phyloP scores from a whole-genome alignment of 2,888 invertebrate genomes.

The Lithosia quadra region DNA sequence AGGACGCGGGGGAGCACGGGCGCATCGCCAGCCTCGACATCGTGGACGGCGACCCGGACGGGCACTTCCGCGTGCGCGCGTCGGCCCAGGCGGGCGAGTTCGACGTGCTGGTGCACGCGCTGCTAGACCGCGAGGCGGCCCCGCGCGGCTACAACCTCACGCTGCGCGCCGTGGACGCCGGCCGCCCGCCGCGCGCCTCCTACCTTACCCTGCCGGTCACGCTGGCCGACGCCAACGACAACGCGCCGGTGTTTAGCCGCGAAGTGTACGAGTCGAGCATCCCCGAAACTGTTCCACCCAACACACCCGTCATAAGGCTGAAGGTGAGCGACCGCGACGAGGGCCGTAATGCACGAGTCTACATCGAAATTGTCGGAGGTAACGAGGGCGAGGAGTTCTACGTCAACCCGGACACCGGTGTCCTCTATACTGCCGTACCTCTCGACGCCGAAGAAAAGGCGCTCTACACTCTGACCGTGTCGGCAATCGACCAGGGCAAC shows the following conservation, averaged over 20 bases:
- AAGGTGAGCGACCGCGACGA: slow-evolving; percentile 95
- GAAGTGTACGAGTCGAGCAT: slow-evolving; percentile 95
- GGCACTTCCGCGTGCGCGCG: slow-evolving; percentile 92
- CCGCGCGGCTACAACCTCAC: slow-evolving; percentile 95
- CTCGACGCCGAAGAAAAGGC: slow-evolving; percentile 95
- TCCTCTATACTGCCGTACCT: slow-evolving; percentile 93
- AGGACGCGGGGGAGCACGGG: slow-evolving; percentile 94
- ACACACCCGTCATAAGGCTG: slow-evolving; percentile 95
- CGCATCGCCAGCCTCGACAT: slow-evolving; percentile 93
- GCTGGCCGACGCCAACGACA: slow-evolving; percentile 93
- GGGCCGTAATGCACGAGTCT: slow-evolving; percentile 94
- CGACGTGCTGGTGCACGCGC: slow-evolving; percentile 92
- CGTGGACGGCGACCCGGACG: slow-evolving; percentile 95
- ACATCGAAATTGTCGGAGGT: slow-evolving; percentile 96
- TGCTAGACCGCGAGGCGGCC: slow-evolving; percentile 92
- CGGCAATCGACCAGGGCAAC: slow-evolving; percentile 95
- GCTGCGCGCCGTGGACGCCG: slow-evolving; percentile 93
- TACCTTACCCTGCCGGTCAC: slow-evolving; percentile 94
- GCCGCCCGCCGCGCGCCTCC: slow-evolving; percentile 91
- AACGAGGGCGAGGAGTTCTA: slow-evolving; percentile 96
- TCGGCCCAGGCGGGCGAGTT: slow-evolving; percentile 90
- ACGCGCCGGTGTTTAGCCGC: slow-evolving; percentile 94
- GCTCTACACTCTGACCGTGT: slow-evolving; percentile 95
- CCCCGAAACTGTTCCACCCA: slow-evolving; percentile 95
- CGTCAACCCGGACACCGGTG: slow-evolving; percentile 95